phyloP scores from a whole-genome alignment of 2,888 invertebrate species.

The Ichneumon xanthorius region DNA sequence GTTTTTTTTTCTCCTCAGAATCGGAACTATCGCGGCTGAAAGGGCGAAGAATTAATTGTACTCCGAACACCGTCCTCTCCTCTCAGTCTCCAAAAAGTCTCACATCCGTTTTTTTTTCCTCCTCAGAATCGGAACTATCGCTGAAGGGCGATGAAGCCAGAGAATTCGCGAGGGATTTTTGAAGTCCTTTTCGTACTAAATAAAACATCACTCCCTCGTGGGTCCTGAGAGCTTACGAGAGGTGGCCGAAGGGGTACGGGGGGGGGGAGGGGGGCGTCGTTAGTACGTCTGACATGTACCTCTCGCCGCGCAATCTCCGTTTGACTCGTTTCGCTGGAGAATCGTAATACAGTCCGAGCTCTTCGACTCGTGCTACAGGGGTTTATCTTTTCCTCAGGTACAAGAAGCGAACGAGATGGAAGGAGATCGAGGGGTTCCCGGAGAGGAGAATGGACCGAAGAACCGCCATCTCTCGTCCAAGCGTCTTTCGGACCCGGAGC shows the following conservation, averaged over 20 bases:
- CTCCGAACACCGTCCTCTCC: conserved; percentile 38
- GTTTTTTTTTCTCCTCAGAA: not conserved
- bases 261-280: conserved; percentile 73
- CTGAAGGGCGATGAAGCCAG: not conserved
- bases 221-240: conserved; percentile 22
- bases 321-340: conserved; percentile 54
- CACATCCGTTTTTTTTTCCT: not conserved
- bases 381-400: not conserved
- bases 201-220: conserved; percentile 81
- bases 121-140: not conserved
- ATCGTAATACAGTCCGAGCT: conserved; percentile 7
- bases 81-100: too few relatives aligned
- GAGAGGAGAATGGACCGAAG: conserved; percentile 23
- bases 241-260: not conserved
- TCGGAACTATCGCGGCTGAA: not conserved
- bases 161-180: conserved; percentile 72
- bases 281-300: conserved; percentile 83
- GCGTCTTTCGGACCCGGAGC: conserved; percentile 41
- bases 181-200: conserved; percentile 79
- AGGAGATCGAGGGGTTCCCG: not conserved
- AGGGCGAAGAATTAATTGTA: conserved; percentile 54
- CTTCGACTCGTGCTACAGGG: not conserved
- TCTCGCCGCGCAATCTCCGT: conserved; percentile 75
- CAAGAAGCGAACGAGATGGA: not conserved
- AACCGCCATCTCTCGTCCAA: conserved; percentile 58